A percentile compares a stretch with the other conserved stretches of the same genome.
Evolutionary conservation across 2,888 invertebrate species (phyloP).

Genomic region (Schizotus pectinicornis): DNA sequence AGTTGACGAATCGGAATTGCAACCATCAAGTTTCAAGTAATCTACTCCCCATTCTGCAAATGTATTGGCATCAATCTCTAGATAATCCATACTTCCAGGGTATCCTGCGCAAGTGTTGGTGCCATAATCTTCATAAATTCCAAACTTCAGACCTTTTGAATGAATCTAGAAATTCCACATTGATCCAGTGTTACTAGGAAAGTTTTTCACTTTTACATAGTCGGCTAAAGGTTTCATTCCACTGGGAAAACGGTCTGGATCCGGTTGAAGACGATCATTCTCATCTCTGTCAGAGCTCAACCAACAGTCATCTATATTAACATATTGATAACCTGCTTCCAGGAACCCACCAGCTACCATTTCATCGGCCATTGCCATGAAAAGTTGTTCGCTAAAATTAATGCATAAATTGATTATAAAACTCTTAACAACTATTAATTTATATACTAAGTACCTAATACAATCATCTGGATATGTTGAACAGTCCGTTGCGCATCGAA

Average conservation of each 20-base stretch:
- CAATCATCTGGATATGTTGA: constrained; percentile 58
- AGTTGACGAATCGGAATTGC: constrained; percentile 64
- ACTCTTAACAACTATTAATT: too few species aligned
- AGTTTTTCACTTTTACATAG: constrained; percentile 59
- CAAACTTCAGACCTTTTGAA: constrained; percentile 73
- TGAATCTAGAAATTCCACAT: constrained; percentile 65
- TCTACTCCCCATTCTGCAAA: constrained; percentile 82
- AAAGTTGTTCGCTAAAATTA: constrained; percentile 59
- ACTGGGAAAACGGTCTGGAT: constrained; percentile 64
- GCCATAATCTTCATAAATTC: constrained; percentile 83
- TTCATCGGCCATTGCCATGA: constrained; percentile 61
- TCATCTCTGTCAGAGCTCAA: constrained; percentile 58
- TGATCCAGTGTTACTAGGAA: not conserved
- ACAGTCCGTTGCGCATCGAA: constrained; percentile 70
- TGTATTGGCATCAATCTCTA: constrained; percentile 71
- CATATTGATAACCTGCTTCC: constrained; percentile 65
- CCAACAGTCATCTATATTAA: constrained; percentile 68
- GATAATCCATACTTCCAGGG: constrained; percentile 72
- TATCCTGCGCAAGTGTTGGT: constrained; percentile 78
- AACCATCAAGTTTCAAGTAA: constrained; percentile 82
- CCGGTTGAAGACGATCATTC: constrained; percentile 60
- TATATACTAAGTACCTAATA: too few species aligned
- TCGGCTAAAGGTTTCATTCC: constrained; percentile 65
- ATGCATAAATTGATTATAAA: constrained; percentile 1
- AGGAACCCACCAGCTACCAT: constrained; percentile 65